Percentiles rank a stretch among this genome's conserved stretches.
These are phyloP conservation scores for Cynopterus sphinx DNA, from an alignment of 2,797 vertebrate species.

Conservation along the genomic window DNA sequence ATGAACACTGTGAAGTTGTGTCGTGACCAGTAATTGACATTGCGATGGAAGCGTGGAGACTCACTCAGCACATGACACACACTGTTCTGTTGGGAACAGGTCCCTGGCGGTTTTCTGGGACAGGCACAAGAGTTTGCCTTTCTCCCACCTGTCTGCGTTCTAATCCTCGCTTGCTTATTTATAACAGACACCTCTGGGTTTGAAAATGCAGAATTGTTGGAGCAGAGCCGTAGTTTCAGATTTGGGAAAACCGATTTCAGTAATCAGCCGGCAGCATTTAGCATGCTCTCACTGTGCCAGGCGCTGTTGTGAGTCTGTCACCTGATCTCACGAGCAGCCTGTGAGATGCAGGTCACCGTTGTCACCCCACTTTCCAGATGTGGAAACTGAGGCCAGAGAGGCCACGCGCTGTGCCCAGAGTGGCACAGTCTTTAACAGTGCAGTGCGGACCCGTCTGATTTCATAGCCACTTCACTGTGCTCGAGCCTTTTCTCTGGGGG, in stretches of 20 bases:
- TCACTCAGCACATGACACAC: neutral
- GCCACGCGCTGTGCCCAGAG: rapidly evolving
- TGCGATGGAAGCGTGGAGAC: neutral
- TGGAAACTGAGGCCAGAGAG: neutral
- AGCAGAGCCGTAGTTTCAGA: neutral
- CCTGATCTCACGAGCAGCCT: too few species aligned
- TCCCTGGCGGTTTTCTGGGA: neutral
- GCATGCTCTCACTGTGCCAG: rapidly evolving
- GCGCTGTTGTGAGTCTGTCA: rapidly evolving
- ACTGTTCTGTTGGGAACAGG: neutral
- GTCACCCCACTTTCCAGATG: neutral
- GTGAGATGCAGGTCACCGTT: neutral
- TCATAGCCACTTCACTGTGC: rapidly evolving
- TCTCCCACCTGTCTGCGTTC: neutral
- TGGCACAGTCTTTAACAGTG: neutral
- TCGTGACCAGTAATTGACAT: rapidly evolving
- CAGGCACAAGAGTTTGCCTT: too few species aligned
- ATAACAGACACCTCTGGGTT: neutral
- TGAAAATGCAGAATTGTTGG: neutral
- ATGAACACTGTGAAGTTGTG: rapidly evolving
- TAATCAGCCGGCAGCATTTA: rapidly evolving
- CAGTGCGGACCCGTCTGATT: rapidly evolving
- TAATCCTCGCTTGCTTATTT: neutral
- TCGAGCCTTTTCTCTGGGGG: too few species aligned
- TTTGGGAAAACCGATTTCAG: neutral